Evolutionary conservation across 2,888 invertebrate genomes (phyloP).

Genomic region (Cryptocheilus praepositus): DNA sequence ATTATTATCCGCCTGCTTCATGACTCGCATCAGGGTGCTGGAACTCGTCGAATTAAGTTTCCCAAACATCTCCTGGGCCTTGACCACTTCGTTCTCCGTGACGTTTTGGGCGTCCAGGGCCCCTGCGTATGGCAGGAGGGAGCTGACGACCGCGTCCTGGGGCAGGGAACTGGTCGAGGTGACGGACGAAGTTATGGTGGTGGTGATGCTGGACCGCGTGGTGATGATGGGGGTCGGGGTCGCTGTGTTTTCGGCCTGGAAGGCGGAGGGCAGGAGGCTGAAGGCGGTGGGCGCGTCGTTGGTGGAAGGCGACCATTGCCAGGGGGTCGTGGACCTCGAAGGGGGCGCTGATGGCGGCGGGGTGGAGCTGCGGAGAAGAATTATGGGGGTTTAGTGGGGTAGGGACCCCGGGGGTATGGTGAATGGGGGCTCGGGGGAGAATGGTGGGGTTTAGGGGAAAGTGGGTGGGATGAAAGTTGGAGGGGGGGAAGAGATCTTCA

Average conservation of each 20-base stretch:
- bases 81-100: constrained; percentile 81
- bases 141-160: constrained; percentile 26
- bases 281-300: constrained; percentile 69
- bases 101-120: constrained; percentile 75
- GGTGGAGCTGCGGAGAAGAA: too few relatives aligned
- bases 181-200: constrained; percentile 65
- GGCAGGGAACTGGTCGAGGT: constrained; percentile 53
- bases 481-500: too few relatives aligned
- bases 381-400: too few relatives aligned
- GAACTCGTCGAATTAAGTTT: constrained; percentile 85
- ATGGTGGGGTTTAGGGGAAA: too few relatives aligned
- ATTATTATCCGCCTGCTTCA: constrained; percentile 88
- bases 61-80: constrained; percentile 86
- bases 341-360: background rate
- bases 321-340: constrained; percentile 35
- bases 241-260: constrained; percentile 55
- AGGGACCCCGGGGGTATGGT: too few relatives aligned
- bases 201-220: constrained; percentile 65
- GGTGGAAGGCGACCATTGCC: constrained; percentile 62
- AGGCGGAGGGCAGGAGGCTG: constrained; percentile 63
- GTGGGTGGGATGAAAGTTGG: too few relatives aligned
- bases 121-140: constrained; percentile 64
- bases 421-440: too few relatives aligned
- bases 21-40: constrained; percentile 85
- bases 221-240: constrained; percentile 65